A percentile compares a stretch with the other conserved stretches of the same genome.
Conservation (phyloP, 2,888 invertebrate genomes). For the Vandiemenella viatica region DNA sequence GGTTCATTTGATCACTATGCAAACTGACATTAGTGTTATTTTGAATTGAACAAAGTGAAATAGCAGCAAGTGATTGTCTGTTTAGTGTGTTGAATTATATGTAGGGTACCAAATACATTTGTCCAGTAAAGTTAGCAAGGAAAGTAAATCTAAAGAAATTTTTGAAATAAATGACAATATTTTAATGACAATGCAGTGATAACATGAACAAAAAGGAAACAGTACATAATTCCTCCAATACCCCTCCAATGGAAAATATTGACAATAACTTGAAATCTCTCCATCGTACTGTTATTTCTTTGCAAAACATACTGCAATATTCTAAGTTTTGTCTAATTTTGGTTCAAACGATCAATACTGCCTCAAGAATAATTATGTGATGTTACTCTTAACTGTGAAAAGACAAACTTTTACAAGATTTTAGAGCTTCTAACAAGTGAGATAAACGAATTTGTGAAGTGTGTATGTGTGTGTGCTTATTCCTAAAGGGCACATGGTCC, state of each 20-base stretch:
- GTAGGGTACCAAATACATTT: neutral
- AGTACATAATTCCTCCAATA: constrained; percentile 1
- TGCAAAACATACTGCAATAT: constrained; percentile 3
- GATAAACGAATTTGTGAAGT: too few relatives aligned
- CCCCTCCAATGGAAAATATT: constrained; percentile 3
- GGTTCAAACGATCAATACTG: constrained; percentile 4
- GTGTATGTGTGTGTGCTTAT: constrained; percentile 1
- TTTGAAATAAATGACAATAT: constrained; percentile 9
- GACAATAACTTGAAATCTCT: constrained; percentile 12
- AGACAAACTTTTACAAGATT: neutral
- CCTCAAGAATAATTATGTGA: constrained; percentile 6
- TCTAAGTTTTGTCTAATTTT: neutral
- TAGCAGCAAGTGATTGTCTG: constrained; percentile 6
- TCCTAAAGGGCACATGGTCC: neutral
- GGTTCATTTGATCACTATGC: constrained; percentile 95
- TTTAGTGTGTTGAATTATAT: constrained; percentile 6
- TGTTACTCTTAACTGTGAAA: constrained; percentile 4
- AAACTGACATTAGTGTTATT: constrained; percentile 40
- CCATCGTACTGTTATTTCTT: constrained; percentile 5
- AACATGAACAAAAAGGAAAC: constrained; percentile 1
- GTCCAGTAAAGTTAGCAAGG: constrained; percentile 6
- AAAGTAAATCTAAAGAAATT: neutral
- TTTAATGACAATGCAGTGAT: constrained; percentile 10
- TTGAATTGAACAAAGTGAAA: neutral
- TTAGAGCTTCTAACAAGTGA: neutral